phyloP scores from a whole-genome alignment of 2,888 invertebrate genomes.

The Poecilobothrus nobilitatus region DNA sequence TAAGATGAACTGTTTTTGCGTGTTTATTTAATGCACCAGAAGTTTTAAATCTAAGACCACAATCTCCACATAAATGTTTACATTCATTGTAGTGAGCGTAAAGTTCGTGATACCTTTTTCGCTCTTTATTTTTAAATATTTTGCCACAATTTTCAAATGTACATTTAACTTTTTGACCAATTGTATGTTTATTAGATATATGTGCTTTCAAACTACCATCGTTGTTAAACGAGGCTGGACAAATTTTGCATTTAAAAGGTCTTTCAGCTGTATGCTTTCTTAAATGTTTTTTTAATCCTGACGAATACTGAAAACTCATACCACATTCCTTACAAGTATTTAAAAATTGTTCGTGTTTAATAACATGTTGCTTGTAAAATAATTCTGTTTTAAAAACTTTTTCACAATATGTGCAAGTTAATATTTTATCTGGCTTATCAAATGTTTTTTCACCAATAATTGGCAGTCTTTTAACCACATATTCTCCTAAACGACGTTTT shows the following conservation, averaged over 20 bases:
- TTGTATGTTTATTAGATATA: neutral
- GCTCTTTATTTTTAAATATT: neutral
- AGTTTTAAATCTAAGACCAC: neutral
- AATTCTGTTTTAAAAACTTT: slow-evolving; percentile 1
- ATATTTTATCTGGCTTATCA: slow-evolving; percentile 1
- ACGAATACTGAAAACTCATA: neutral
- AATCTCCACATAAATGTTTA: neutral
- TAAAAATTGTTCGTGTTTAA: neutral
- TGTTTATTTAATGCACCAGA: slow-evolving; percentile 3
- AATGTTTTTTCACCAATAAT: neutral
- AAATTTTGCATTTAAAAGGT: neutral
- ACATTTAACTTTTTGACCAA: neutral
- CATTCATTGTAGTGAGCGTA: slow-evolving; percentile 1
- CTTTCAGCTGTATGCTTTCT: neutral
- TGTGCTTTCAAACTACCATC: neutral
- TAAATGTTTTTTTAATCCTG: neutral
- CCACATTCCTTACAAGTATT: neutral
- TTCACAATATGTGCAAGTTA: neutral
- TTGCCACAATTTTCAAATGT: neutral
- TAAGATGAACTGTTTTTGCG: neutral
- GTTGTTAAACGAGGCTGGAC: neutral
- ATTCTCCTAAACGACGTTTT: neutral
- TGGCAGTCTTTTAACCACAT: neutral
- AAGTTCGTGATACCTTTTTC: neutral
- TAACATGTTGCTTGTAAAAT: neutral